Base-by-base conservation (phyloP, 2,113 vertebrate species). In the Cygnus buccinator region DNA sequence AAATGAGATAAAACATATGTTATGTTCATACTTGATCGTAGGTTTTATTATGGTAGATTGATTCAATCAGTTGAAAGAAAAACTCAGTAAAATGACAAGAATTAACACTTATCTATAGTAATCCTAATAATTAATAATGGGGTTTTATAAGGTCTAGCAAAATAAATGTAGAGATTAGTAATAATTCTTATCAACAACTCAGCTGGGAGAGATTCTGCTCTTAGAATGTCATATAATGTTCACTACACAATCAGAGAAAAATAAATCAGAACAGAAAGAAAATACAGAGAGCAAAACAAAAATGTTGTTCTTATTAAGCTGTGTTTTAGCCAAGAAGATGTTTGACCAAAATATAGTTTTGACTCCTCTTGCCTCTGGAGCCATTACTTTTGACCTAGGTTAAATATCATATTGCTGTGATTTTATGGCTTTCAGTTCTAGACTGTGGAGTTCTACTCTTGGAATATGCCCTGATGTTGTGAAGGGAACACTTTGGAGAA, bases 131-230 rank as follows among this genome's bases (percentile, higher is more conserved):
- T 65, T 3, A 21, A 44, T 15, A 35, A 8, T 26, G 4, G 2
- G 1, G 5, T 61, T 71, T 75, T 70, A 3, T 66, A 70, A 65
- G 5, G 37, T 7, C 1, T 18, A 33, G 21, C 9, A 68, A 84
- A 77, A 67, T n/a, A 72, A 57, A 41, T 22, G 5, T 4, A 54
- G 17, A 41, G 17, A 20, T 16, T 33, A 41, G 1, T 58, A 9
- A 19, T 28, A 44, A 67, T 48, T 93, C 4, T 74, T 59, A 25
- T 54, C 0, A 2, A 21, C 4, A 13, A 0, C 2, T 70, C 16
- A 43, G 13, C 8, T 63, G n/a, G 21, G 7, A 77, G 19, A 63
- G 10, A 4, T n/a, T 63, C 16, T 68, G 10, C 15, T 85, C 9
- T 14, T 55, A 33, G 23, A 65, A 73, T 22, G 11, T 33, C 7